phyloP scores from a whole-genome alignment of 2,797 vertebrate genomes.

The Sebastiscus albofasciatus region DNA sequence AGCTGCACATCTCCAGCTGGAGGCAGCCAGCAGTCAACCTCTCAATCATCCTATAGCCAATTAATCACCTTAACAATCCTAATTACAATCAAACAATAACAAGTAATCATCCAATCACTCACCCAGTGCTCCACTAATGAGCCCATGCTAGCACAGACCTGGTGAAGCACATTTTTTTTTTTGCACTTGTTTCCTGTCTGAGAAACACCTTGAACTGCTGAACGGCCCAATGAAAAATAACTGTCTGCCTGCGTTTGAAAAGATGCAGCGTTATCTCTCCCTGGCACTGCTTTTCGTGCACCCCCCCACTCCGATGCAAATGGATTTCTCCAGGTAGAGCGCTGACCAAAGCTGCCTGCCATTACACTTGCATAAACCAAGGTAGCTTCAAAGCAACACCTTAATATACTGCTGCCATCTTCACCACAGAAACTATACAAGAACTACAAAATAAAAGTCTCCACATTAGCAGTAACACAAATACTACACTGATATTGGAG shows the following conservation, averaged over 20 bases:
- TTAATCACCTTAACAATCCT: conserved; percentile 66
- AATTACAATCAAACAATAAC: conserved; percentile 72
- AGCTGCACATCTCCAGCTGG: conserved; percentile 51
- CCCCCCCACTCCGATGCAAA: conserved; percentile 42
- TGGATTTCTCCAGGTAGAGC: conserved; percentile 64
- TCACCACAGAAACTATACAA: conserved; percentile 22
- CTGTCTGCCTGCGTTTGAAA: conserved; percentile 38
- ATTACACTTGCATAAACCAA: conserved; percentile 53
- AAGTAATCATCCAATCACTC: conserved; percentile 63
- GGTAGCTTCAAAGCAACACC: conserved; percentile 60
- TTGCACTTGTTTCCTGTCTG: conserved; percentile 40
- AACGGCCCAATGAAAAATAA: conserved; percentile 47
- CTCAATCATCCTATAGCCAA: conserved; percentile 46
- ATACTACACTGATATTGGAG: conserved; percentile 8
- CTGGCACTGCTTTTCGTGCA: conserved; percentile 43
- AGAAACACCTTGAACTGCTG: conserved; percentile 61
- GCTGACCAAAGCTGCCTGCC: conserved; percentile 58
- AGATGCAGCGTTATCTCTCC: conserved; percentile 63
- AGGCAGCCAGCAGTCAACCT: conserved; percentile 15
- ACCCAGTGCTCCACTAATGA: conserved; percentile 62
- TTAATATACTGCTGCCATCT: conserved; percentile 20
- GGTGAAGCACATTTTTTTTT: conserved; percentile 35
- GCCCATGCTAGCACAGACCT: conserved; percentile 16
- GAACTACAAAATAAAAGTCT: conserved; percentile 18
- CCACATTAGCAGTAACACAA: conserved; percentile 14